Base-by-base conservation (phyloP, 2,888 invertebrate species). In the Crematogaster levior region DNA sequence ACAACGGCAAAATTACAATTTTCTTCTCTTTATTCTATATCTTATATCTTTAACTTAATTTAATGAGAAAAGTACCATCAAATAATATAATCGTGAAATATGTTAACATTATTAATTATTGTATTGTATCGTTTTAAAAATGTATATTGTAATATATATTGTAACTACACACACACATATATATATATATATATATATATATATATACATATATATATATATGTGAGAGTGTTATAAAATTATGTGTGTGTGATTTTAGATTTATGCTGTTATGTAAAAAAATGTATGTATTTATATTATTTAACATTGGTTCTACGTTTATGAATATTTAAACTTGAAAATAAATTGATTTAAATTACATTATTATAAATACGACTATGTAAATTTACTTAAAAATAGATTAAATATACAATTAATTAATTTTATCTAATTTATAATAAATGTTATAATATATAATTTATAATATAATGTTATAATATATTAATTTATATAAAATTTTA, bases 61-160 rank as follows among this genome's bases (percentile, higher is more conserved):
- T 46, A 21, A 74, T 12, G 18, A 61, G 7, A 18, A 37, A 34
- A 48, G 10, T 27, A 18, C 61, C 15, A 12, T 7, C 15, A 40
- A 27, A 24, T 40, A 53, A 63, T 7, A 7, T 3, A 61, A 60
- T 60, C 18, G 27, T 37, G 4, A 70, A 30, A 46, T 60, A 27
- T 61, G 21, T 84, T 87, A 65, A 66, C 79, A 75, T 80, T 40
- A 70, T 56, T 56, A 21, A 65, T 66, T 65, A 79, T n/a, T 58
- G 21, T 3, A 12, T 2, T 34, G 3, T 60, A 56, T 48, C 60
- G 75, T 81, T 53, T 83, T 51, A 83, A 83, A 21, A 24, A 82
- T 21, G 48, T 34, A 6, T 66, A 82, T 83, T 88, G 87, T 89
- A 79, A 86, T 87, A 87, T 48, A 60, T 87, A 86, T 81, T 89